A percentile compares a stretch with the other conserved stretches of the same genome.
Evolutionary conservation across 1,140 invertebrate species (phyloP).

Genomic region (Nebria ingens): DNA sequence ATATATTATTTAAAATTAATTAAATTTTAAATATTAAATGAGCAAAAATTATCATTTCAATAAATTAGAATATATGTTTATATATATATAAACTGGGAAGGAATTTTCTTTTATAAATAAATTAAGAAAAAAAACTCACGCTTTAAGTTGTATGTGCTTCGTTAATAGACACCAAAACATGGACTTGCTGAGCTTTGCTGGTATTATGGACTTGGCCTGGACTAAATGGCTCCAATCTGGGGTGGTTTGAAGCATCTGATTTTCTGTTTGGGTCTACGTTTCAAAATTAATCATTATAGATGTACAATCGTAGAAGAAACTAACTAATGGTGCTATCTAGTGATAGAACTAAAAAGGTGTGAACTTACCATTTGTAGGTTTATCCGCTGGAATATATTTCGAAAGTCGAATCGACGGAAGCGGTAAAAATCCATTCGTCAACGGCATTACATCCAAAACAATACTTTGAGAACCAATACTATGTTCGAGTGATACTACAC

Average conservation of each 20-base stretch:
- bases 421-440: slow-evolving; percentile 79
- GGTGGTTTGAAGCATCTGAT: slow-evolving; percentile 39
- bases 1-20: no score
- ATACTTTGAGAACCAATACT: slow-evolving; percentile 59
- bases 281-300: no score
- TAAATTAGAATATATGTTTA: no score
- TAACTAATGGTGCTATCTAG: no score
- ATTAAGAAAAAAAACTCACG: neutral
- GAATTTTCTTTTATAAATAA: neutral
- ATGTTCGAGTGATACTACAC: slow-evolving; percentile 67
- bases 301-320: no score
- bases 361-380: slow-evolving; percentile 28
- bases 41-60: no score
- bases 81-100: neutral
- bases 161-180: slow-evolving; percentile 55
- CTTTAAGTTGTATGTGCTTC: neutral
- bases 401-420: slow-evolving; percentile 80
- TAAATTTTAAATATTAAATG: no score
- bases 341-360: neutral
- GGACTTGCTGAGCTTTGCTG: slow-evolving; percentile 77
- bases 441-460: slow-evolving; percentile 80
- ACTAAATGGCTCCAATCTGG: slow-evolving; percentile 71
- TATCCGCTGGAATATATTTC: slow-evolving; percentile 77
- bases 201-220: slow-evolving; percentile 81
- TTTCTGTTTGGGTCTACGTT: slow-evolving; percentile 21